Evolutionary conservation across 2,797 vertebrate genomes (phyloP).

Genomic region (Okamejei kenojei): DNA sequence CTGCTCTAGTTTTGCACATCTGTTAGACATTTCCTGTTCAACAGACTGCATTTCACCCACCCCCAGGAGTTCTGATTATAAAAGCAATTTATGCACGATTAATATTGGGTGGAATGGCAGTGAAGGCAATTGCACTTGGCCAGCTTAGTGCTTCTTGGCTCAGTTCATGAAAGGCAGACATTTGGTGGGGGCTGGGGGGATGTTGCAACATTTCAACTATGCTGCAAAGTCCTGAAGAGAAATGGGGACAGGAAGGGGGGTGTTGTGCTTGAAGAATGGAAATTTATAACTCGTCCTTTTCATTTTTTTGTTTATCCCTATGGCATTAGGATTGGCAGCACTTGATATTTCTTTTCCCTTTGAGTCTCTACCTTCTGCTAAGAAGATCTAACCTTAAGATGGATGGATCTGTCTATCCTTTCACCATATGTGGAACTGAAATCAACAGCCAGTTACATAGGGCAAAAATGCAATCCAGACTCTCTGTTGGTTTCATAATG

Average conservation of each 20-base stretch:
- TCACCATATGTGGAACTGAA: neutral
- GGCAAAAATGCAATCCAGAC: neutral
- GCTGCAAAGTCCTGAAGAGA: neutral
- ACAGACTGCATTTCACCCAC: neutral
- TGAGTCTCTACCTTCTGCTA: neutral
- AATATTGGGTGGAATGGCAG: neutral
- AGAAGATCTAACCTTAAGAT: neutral
- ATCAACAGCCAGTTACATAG: neutral
- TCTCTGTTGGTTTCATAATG: neutral
- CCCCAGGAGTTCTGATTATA: neutral
- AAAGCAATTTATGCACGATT: neutral
- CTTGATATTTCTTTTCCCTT: neutral
- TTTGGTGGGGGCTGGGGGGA: neutral
- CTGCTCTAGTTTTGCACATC: neutral
- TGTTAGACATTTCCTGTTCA: neutral
- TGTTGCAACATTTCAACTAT: neutral
- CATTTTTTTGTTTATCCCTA: neutral
- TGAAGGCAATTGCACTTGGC: neutral
- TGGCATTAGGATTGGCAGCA: neutral
- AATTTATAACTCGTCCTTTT: neutral
- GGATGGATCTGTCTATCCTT: neutral
- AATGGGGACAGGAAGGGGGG: neutral
- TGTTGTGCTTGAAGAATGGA: neutral
- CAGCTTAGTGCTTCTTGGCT: neutral
- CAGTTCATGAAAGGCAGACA: neutral